phyloP scores from a whole-genome alignment of 2,888 invertebrate species.

The Protophormia terraenovae region DNA sequence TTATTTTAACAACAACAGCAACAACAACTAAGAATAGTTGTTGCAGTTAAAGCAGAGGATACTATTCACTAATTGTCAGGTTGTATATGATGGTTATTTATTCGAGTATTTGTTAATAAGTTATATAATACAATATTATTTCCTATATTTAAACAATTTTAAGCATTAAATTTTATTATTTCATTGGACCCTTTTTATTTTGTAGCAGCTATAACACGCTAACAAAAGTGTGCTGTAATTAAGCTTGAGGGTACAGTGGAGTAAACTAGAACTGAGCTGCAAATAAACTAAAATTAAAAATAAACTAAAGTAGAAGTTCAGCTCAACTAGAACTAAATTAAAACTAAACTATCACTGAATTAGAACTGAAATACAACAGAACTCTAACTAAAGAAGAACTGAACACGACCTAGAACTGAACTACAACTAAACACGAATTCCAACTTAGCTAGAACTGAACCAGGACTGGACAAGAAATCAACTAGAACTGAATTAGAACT shows the following conservation, averaged over 20 bases:
- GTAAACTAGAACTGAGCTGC: neutral
- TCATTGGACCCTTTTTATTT: neutral
- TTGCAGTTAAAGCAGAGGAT: conserved; percentile 21
- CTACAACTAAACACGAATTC: neutral
- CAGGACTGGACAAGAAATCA: neutral
- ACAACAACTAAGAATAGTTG: conserved; percentile 8
- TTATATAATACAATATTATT: conserved; percentile 18
- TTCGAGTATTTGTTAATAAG: conserved; percentile 29
- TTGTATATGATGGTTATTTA: conserved; percentile 13
- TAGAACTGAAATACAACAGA: neutral
- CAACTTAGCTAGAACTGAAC: neutral
- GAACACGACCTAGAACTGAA: neutral
- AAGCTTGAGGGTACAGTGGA: neutral
- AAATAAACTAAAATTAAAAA: neutral
- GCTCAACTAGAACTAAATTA: neutral
- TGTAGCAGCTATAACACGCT: neutral
- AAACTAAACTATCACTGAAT: neutral
- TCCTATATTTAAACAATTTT: neutral
- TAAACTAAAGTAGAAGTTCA: too few species aligned
- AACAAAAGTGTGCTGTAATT: conserved; percentile 30
- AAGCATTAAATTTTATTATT: neutral
- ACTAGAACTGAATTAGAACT: neutral
- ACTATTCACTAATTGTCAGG: conserved; percentile 26
- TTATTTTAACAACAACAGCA: too few species aligned
- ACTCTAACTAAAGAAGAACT: neutral